A percentile compares a stretch with the other conserved stretches of the same genome.
phyloP scores from a whole-genome alignment of 2,888 invertebrate genomes.

The Trachelus tabidus region DNA sequence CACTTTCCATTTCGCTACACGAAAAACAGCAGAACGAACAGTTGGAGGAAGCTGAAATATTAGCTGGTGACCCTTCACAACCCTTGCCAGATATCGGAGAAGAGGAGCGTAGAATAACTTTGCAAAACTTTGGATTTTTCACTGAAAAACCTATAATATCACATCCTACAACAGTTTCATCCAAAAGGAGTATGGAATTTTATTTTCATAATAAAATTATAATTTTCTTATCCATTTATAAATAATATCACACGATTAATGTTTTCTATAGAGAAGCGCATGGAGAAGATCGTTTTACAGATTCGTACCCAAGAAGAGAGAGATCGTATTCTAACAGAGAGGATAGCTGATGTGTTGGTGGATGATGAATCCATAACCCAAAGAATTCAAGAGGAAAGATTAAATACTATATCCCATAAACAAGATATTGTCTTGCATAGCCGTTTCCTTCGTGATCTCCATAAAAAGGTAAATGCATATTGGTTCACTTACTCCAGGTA shows the following conservation, averaged over 20 bases:
- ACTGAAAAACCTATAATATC: slow-evolving; percentile 40
- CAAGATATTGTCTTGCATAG: neutral
- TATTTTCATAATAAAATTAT: neutral
- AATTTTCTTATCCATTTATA: slow-evolving; percentile 1
- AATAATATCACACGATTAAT: neutral
- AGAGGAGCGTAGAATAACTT: slow-evolving; percentile 40
- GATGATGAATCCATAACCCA: slow-evolving; percentile 57
- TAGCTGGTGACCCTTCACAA: slow-evolving; percentile 43
- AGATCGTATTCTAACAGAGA: slow-evolving; percentile 64
- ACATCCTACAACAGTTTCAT: slow-evolving; percentile 19
- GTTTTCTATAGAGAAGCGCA: slow-evolving; percentile 39
- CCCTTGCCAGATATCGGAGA: slow-evolving; percentile 27
- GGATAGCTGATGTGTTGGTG: slow-evolving; percentile 64
- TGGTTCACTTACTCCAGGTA: neutral
- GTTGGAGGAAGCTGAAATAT: slow-evolving; percentile 50
- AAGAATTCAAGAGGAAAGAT: slow-evolving; percentile 8
- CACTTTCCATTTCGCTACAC: slow-evolving; percentile 65
- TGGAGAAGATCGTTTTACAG: slow-evolving; percentile 54
- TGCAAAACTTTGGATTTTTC: slow-evolving; percentile 59
- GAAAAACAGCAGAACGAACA: slow-evolving; percentile 57
- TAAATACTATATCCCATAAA: neutral
- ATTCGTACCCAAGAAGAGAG: slow-evolving; percentile 60
- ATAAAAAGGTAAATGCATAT: neutral
- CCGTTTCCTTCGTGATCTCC: neutral
- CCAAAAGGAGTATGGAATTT: slow-evolving; percentile 39